Percentiles rank a stretch among this genome's conserved stretches.
phyloP scores from a whole-genome alignment of 23 tunicate genomes.

The Trididemnum miniatum region DNA sequence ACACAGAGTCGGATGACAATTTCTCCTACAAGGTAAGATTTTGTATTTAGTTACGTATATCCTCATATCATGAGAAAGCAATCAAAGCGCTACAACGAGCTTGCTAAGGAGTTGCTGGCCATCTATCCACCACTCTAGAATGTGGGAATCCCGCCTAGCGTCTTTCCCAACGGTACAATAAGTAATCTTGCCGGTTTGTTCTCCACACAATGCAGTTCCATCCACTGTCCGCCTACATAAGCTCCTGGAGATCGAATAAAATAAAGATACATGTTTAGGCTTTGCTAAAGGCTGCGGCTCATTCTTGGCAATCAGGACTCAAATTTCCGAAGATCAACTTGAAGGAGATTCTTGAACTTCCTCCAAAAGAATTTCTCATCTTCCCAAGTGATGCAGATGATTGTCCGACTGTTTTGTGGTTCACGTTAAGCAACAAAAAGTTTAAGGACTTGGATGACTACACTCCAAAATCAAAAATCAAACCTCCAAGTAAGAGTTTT shows the following conservation, averaged over 20 bases:
- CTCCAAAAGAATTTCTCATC: constrained; percentile 44
- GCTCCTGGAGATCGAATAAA: too few species aligned
- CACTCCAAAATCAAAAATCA: constrained; percentile 22
- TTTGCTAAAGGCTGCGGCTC: constrained; percentile 32
- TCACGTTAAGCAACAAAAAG: constrained; percentile 49
- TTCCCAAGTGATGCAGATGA: constrained; percentile 45
- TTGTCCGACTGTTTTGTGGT: constrained; percentile 60
- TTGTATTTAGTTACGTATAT: too few species aligned
- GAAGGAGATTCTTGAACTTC: constrained; percentile 15
- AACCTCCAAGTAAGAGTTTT: background rate
- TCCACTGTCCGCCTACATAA: too few species aligned
- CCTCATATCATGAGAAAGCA: too few species aligned
- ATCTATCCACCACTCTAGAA: too few species aligned
- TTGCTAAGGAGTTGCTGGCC: too few species aligned
- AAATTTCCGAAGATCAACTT: constrained; percentile 54
- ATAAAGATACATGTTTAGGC: too few species aligned
- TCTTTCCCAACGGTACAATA: too few species aligned
- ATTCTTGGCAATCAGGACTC: constrained; percentile 42
- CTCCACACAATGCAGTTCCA: background rate
- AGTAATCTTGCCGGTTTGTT: too few species aligned
- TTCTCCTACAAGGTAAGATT: constrained; percentile 37
- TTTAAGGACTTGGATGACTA: constrained; percentile 38
- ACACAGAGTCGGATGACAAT: background rate
- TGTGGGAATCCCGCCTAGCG: too few species aligned
- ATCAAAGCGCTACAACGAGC: too few species aligned